These are phyloP conservation scores for Nycticryphes semicollaris DNA, from an alignment of 2,113 vertebrate genomes.

Conservation along the genomic window DNA sequence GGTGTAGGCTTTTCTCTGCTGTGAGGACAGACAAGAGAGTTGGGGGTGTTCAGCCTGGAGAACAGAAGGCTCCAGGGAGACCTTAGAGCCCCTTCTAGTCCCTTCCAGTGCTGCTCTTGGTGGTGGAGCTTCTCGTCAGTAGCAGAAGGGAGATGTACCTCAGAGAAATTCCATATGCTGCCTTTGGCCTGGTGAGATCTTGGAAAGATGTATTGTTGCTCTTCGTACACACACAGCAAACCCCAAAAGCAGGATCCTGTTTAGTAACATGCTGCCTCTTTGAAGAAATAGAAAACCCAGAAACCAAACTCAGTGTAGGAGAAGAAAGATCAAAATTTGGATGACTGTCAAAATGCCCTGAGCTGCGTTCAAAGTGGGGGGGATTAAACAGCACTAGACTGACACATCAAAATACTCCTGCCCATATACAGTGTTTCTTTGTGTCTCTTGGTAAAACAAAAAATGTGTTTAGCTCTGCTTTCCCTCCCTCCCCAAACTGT, in stretches of 20 bases:
- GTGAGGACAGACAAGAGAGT: background rate
- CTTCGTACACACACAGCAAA: background rate
- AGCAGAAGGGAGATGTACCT: background rate
- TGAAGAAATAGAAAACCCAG: constrained; percentile 24
- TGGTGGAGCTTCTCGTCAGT: background rate
- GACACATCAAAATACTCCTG: background rate
- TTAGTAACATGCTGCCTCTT: background rate
- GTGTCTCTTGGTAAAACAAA: background rate
- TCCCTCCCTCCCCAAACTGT: background rate
- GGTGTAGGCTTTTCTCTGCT: background rate
- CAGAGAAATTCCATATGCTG: background rate
- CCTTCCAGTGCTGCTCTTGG: background rate
- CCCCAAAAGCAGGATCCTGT: background rate
- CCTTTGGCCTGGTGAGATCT: background rate
- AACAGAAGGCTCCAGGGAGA: background rate
- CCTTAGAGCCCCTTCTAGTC: background rate
- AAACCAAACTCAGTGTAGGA: background rate
- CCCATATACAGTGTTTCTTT: background rate
- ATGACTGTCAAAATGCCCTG: background rate
- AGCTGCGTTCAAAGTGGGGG: background rate
- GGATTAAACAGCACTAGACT: background rate
- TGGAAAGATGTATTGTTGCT: background rate
- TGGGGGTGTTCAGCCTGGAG: background rate
- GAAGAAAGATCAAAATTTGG: background rate
- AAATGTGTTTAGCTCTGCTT: background rate